Conservation (phyloP, 1,140 invertebrate species). For the Apis dorsata region DNA sequence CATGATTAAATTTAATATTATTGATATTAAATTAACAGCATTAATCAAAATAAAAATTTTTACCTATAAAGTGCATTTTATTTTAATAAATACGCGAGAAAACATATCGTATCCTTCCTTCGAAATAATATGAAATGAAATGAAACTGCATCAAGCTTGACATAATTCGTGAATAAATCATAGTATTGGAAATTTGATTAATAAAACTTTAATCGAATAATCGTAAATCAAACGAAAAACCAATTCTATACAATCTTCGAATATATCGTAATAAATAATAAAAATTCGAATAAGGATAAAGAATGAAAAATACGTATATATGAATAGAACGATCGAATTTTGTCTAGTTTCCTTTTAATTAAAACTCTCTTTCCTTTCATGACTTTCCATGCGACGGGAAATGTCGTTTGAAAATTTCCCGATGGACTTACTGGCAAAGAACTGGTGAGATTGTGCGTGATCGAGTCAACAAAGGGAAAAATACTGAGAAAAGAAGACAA, state of each 20-base stretch:
- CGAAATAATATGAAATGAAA: constrained; percentile 1
- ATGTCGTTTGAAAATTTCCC: constrained; percentile 48
- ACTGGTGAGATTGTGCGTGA: constrained; percentile 16
- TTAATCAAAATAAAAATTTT: neutral
- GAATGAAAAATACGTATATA: neutral
- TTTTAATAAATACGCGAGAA: neutral
- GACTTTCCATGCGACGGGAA: constrained; percentile 43
- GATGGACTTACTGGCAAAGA: constrained; percentile 33
- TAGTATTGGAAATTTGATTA: constrained; percentile 43
- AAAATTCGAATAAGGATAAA: neutral
- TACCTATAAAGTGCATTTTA: neutral
- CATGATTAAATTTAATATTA: too few relatives aligned
- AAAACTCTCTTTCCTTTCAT: constrained; percentile 51
- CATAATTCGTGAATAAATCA: constrained; percentile 55
- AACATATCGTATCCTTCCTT: neutral
- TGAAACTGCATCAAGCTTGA: constrained; percentile 42
- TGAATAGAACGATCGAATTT: constrained; percentile 31
- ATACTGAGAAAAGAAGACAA: neutral
- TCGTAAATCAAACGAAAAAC: neutral
- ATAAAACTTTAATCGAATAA: neutral
- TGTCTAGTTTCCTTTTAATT: constrained; percentile 58
- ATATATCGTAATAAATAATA: neutral
- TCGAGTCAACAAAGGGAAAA: constrained; percentile 18
- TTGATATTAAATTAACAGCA: neutral
- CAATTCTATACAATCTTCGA: too few relatives aligned